These are phyloP conservation scores for Stictonetta naevosa DNA, from an alignment of 2,113 vertebrate species.

Conservation along the genomic window DNA sequence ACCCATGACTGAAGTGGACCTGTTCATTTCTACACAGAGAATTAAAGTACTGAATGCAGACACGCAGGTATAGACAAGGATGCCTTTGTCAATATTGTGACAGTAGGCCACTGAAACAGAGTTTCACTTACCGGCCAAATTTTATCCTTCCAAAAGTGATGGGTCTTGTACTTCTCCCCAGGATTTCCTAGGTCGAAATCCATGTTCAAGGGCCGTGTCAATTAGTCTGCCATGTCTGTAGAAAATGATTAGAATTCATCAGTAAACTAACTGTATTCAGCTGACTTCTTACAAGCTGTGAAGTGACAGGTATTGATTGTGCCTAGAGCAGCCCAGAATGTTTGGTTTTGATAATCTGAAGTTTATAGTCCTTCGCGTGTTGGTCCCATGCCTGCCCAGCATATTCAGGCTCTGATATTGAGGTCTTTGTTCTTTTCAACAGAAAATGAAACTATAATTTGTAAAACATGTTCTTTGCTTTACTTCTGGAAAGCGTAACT, in stretches of 20 bases:
- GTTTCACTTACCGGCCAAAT: background rate
- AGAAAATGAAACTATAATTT: background rate
- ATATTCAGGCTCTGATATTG: background rate
- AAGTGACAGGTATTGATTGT: background rate
- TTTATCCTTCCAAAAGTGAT: background rate
- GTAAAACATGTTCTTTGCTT: background rate
- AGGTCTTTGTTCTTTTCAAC: background rate
- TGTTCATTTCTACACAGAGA: conserved; percentile 98
- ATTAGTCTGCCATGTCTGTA: background rate
- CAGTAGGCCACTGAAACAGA: background rate
- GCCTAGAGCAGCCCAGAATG: background rate
- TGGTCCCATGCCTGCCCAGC: background rate
- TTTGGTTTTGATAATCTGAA: background rate
- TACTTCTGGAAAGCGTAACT: background rate
- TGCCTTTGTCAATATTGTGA: background rate
- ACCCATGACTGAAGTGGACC: conserved; percentile 95
- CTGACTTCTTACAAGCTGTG: background rate
- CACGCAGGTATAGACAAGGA: conserved; percentile 86
- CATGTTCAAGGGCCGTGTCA: background rate
- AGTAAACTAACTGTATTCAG: background rate
- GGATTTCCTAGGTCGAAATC: background rate
- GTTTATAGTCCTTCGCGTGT: background rate
- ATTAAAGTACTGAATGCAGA: conserved; percentile 97
- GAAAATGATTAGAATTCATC: background rate
- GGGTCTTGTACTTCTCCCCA: background rate